phyloP scores from a whole-genome alignment of 2,797 vertebrate species.

The Chromobotia macracanthus region DNA sequence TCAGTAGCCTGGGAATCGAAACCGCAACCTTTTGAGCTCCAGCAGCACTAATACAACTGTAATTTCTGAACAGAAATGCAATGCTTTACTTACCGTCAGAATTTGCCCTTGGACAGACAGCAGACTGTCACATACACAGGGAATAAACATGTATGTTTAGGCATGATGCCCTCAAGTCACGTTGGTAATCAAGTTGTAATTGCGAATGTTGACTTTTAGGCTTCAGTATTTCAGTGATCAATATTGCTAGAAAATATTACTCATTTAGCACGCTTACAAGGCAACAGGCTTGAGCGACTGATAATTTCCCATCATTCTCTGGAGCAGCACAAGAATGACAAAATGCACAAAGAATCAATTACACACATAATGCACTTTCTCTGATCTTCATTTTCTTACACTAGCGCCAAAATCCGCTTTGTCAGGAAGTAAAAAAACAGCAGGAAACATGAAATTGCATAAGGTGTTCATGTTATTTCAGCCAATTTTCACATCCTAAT shows the following conservation, averaged over 20 bases:
- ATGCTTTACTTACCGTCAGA: background rate
- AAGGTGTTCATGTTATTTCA: background rate
- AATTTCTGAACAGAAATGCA: background rate
- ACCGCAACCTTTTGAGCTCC: too few species aligned
- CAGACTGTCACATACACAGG: background rate
- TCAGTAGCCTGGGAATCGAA: too few species aligned
- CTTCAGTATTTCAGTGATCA: background rate
- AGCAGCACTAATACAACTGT: background rate
- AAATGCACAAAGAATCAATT: background rate
- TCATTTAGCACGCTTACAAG: background rate
- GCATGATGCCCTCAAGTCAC: background rate
- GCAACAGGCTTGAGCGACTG: background rate
- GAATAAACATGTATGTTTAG: conserved; percentile 19
- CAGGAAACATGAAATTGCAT: background rate
- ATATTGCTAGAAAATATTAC: background rate
- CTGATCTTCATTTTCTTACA: background rate
- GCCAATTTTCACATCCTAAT: background rate
- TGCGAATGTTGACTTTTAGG: background rate
- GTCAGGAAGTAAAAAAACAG: background rate
- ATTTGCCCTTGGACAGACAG: background rate
- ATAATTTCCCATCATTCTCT: background rate
- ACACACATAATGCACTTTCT: background rate
- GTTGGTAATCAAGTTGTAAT: background rate
- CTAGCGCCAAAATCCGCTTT: background rate
- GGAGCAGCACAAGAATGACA: background rate